phyloP scores from a whole-genome alignment of 2,888 invertebrate species.

The Caenorhabditis sp. region DNA sequence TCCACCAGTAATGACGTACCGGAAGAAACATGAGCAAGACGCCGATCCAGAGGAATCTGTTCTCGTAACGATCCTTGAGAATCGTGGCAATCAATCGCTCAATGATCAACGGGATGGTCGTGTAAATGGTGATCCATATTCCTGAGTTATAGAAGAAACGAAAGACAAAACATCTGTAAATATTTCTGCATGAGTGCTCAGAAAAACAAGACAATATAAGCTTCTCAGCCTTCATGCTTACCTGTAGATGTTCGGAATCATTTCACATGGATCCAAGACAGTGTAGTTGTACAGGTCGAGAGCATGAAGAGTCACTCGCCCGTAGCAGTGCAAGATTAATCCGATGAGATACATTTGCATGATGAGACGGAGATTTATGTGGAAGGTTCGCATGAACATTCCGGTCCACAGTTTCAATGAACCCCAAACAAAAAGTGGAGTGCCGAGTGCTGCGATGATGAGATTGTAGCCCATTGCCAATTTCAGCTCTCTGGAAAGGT shows the following conservation, averaged over 20 bases:
- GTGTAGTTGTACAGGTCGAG: constrained; percentile 53
- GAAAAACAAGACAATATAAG: too few species aligned
- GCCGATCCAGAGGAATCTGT: constrained; percentile 23
- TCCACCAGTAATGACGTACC: too few species aligned
- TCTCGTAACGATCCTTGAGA: constrained; percentile 32
- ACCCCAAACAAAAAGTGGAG: constrained; percentile 24
- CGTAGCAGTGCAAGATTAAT: constrained; percentile 42
- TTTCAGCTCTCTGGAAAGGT: constrained; percentile 11
- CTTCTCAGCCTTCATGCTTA: too few species aligned
- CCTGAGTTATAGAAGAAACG: constrained; percentile 50
- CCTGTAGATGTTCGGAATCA: constrained; percentile 54
- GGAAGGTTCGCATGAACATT: constrained; percentile 7
- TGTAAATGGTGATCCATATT: constrained; percentile 45
- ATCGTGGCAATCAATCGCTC: constrained; percentile 41
- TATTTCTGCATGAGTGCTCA: too few species aligned
- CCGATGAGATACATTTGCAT: constrained; percentile 44
- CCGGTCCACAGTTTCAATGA: constrained; percentile 14
- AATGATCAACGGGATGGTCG: constrained; percentile 25
- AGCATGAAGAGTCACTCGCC: constrained; percentile 41
- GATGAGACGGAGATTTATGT: constrained; percentile 25
- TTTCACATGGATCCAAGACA: constrained; percentile 34
- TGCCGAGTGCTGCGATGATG: not conserved
- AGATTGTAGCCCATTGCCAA: constrained; percentile 32
- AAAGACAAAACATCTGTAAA: constrained; percentile 52
- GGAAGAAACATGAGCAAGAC: not conserved